Evolutionary conservation across 2,888 invertebrate genomes (phyloP).

Genomic region (Cistogaster globosa): DNA sequence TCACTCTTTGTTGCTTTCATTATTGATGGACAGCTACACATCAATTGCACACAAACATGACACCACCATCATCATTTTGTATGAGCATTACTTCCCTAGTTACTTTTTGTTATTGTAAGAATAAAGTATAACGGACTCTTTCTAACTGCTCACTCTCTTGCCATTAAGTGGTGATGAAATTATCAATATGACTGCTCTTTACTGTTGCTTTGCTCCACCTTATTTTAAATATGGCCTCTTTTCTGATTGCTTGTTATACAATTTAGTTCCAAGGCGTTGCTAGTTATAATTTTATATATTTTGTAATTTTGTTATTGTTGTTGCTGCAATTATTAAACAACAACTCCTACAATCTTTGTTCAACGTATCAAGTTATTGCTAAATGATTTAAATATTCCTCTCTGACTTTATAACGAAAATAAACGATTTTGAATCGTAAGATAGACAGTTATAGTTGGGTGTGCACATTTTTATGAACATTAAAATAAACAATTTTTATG

Average conservation of each 20-base stretch:
- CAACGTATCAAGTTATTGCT: conserved; percentile 64
- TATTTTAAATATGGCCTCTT: conserved; percentile 79
- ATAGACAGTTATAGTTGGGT: conserved; percentile 50
- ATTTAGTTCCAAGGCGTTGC: conserved; percentile 73
- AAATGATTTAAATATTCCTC: conserved; percentile 30
- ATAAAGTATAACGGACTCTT: conserved; percentile 19
- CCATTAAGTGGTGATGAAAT: not conserved
- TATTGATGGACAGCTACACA: conserved; percentile 70
- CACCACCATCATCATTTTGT: conserved; percentile 56
- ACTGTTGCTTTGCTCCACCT: conserved; percentile 75
- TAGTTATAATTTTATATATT: not conserved
- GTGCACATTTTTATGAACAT: conserved; percentile 35
- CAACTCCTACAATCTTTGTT: conserved; percentile 27
- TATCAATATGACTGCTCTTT: conserved; percentile 5
- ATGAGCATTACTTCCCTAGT: conserved; percentile 47
- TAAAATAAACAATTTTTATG: conserved; percentile 45
- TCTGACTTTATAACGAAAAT: conserved; percentile 30
- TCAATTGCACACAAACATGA: conserved; percentile 51
- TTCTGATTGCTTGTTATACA: conserved; percentile 75
- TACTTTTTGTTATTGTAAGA: not conserved
- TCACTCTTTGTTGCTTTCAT: conserved; percentile 64
- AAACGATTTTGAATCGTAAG: conserved; percentile 17
- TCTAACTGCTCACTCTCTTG: not conserved
- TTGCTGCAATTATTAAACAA: conserved; percentile 35
- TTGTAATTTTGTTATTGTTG: conserved; percentile 20